Base-by-base conservation (phyloP, 2,888 invertebrate genomes). In the Ceraclea dissimilis region DNA sequence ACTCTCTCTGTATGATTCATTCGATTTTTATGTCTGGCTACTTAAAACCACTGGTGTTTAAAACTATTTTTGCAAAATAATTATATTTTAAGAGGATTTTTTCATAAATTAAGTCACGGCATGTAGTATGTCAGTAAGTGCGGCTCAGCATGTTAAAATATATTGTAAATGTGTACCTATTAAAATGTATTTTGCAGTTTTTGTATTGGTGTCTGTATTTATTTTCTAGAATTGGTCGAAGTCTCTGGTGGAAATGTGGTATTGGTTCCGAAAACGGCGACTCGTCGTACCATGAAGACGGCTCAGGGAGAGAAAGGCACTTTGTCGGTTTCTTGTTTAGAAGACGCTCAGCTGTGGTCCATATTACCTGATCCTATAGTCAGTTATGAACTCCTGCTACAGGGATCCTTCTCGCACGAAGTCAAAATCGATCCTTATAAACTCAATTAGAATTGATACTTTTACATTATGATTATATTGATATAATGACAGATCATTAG, bases 301-400 rank as follows among this genome's bases (percentile, higher is more conserved):
- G 2, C 39, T n/a, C 43, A 22, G 2, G 49, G 49, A 16, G 10
- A 21, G 16, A 18, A 16, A 17, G 48, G 39, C 19, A 31, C 46
- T 22, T 49, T 60, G 20, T 31, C 52, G 1, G 33, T 60, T 13
- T 47, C 46, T 18, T 54, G 56, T 49, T 11, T 17, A 5, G 20
- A 54, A 31, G 60, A 60, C 52, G 18, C 20, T 19, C 34, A 54
- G 8, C 46, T 60, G 10, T 55, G 49, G 49, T 11, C 13, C 11
- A 22, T 33, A 17, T 46, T 58, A 6, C 60, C 58, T 8, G 11
- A 16, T 2, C 60, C 60, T 5, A 16, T 56, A n/a, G n/a, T 46
- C 8, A 48, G 18, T 2, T 17, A 46, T 1, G 57, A 58, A 18
- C 31, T 31, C 8, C n/a, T 54, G 47, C 26, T 58, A 47, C 21